phyloP scores from a whole-genome alignment of 2,113 vertebrate species.

The Rhipidura dahli region DNA sequence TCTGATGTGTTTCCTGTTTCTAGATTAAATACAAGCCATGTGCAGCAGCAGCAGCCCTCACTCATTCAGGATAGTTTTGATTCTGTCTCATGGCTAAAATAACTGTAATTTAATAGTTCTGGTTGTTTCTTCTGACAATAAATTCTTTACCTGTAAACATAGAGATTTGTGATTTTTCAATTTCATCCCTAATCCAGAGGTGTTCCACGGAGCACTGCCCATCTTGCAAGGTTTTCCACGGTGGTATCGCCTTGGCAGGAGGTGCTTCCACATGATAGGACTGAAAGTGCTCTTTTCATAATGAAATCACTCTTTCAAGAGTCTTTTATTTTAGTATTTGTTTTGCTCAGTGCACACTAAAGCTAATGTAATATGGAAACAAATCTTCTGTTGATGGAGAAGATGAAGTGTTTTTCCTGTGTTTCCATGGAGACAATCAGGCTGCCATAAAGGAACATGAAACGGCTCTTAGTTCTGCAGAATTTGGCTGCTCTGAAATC shows the following conservation, averaged over 20 bases:
- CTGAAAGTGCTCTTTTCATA: not conserved
- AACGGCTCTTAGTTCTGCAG: conserved; percentile 2
- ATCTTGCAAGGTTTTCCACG: not conserved
- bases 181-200: not conserved
- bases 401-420: not conserved
- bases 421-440: conserved; percentile 72
- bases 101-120: not conserved
- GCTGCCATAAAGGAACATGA: conserved; percentile 23
- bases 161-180: not conserved
- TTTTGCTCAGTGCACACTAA: conserved; percentile 1
- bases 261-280: not conserved
- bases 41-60: not conserved
- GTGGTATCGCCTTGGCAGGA: not conserved
- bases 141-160: not conserved
- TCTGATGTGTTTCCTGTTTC: not conserved
- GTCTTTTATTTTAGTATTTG: conserved; percentile 17
- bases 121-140: not conserved
- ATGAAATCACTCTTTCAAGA: conserved; percentile 12
- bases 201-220: not conserved
- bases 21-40: not conserved
- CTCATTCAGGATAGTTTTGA: not conserved
- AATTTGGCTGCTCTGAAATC: conserved; percentile 30
- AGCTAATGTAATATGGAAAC: conserved; percentile 48
- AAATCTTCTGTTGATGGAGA: conserved; percentile 35
- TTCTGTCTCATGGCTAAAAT: not conserved